Percentiles rank a stretch among this genome's conserved stretches.
Conservation (phyloP, 2,888 invertebrate species). For the Zele albiditarsus region DNA sequence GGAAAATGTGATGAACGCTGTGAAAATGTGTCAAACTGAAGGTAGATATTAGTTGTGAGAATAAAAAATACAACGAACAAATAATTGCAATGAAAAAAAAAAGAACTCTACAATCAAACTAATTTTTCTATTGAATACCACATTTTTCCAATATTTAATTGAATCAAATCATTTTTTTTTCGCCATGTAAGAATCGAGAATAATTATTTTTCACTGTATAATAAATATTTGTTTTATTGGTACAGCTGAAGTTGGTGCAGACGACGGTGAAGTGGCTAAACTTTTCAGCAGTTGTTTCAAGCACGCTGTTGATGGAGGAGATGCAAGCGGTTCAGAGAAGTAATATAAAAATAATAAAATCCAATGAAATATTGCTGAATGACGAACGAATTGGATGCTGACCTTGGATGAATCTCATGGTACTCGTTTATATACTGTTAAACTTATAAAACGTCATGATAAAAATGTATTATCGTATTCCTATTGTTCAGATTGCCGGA, state of each 20-base stretch:
- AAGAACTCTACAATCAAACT: no score
- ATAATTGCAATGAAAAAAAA: neutral
- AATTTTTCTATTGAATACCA: no score
- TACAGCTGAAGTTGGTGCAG: constrained; percentile 44
- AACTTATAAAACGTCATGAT: neutral
- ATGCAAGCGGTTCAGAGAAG: neutral
- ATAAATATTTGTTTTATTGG: constrained; percentile 3
- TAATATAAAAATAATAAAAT: neutral
- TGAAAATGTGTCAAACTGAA: constrained; percentile 34
- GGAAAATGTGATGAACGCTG: neutral
- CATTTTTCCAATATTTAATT: no score
- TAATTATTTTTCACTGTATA: neutral
- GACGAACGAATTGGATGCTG: neutral
- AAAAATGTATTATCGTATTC: no score
- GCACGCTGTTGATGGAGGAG: neutral
- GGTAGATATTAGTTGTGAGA: constrained; percentile 30
- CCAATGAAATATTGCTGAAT: neutral
- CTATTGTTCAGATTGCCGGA: neutral
- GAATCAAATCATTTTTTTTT: no score
- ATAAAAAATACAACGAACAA: neutral
- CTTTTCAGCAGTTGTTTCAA: constrained; percentile 35
- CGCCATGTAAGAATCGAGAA: no score
- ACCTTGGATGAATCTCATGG: neutral
- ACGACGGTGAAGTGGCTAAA: constrained; percentile 43
- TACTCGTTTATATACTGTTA: neutral